phyloP scores from a whole-genome alignment of 1,140 invertebrate species.

The Phthorimaea operculella region DNA sequence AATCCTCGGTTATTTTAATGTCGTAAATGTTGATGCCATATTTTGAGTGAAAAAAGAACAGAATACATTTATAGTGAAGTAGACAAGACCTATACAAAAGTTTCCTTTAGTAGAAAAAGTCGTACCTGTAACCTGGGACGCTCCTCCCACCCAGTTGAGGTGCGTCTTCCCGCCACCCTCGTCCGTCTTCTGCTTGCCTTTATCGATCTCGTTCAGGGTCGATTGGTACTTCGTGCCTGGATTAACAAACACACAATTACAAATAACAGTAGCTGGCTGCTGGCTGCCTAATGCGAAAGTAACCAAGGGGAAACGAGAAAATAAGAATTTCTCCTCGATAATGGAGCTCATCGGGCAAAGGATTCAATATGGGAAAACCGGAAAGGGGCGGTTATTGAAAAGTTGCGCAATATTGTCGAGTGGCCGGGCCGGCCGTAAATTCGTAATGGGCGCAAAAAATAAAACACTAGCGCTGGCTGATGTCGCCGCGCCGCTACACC shows the following conservation, averaged over 20 bases:
- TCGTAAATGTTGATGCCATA: too few relatives aligned
- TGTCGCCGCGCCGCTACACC: constrained; percentile 31
- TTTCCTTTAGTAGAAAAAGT: not conserved
- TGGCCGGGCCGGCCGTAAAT: constrained; percentile 57
- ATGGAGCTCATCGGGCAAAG: constrained; percentile 41
- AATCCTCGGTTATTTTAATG: too few relatives aligned
- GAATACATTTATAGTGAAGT: too few relatives aligned
- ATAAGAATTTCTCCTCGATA: not conserved
- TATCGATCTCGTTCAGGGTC: constrained; percentile 62
- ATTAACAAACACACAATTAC: not conserved
- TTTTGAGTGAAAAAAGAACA: too few relatives aligned
- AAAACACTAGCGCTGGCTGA: constrained; percentile 37
- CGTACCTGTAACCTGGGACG: constrained; percentile 57
- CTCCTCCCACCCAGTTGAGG: constrained; percentile 59
- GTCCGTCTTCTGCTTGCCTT: constrained; percentile 60
- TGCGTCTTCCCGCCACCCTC: constrained; percentile 60
- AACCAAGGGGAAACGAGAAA: not conserved
- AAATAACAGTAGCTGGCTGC: not conserved
- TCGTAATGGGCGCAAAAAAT: constrained; percentile 64
- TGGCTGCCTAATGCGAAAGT: too few relatives aligned
- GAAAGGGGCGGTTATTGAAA: constrained; percentile 57
- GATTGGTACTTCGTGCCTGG: constrained; percentile 61
- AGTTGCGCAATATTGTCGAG: constrained; percentile 63
- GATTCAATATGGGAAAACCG: constrained; percentile 53
- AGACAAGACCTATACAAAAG: too few relatives aligned